Base-by-base conservation (phyloP, 2,113 vertebrate species). In the Hoplias malabaricus region DNA sequence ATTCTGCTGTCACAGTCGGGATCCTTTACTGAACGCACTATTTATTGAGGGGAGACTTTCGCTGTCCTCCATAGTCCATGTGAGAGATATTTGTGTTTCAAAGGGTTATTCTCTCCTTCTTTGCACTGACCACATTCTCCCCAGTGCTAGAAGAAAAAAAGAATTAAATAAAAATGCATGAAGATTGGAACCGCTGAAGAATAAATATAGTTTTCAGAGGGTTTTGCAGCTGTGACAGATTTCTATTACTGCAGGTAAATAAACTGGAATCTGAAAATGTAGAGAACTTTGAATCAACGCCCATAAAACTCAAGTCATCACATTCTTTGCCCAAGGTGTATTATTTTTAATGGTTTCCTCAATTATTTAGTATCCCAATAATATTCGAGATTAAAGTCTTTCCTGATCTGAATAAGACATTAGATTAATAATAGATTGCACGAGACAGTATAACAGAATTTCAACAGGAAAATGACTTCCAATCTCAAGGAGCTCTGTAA, bases 1-100 rank as follows among this genome's bases (percentile, higher is more conserved):
- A 65, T 83, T 84, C 91, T 91, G 76, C 79, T 86, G 83, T 90
- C 88, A 90, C 84, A 88, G 87, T 75, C 80, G 77, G 84, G 74
- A 73, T 88, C 72, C 75, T 83, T 79, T 82, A 84, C 21, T 80
- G 84, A 66, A 33, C 78, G 86, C 83, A 23, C 48, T 46, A 2
- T 38, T 63, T 36, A 56, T 62, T 70, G 38, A 69, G 23, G 69
- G 34, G 50, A 34, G 70, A 56, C 46, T 27, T 79, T 82, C 72
- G 16, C 31, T 54, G 77, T 72, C 77, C 72, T 79, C 69, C 69
- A 53, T 83, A 86, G 80, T 69, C 69, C 63, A 70, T 79, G 77
- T 73, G 73, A 48, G 56, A 73, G 80, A 77, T 73, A 75, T 79
- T 82, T 75, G 73, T 36, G 73, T 75, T 78, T 67, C 61, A 79